A percentile compares a stretch with the other conserved stretches of the same genome.
These are phyloP conservation scores for Tenthredo notha DNA, from an alignment of 2,888 invertebrate genomes.

Conservation along the genomic window DNA sequence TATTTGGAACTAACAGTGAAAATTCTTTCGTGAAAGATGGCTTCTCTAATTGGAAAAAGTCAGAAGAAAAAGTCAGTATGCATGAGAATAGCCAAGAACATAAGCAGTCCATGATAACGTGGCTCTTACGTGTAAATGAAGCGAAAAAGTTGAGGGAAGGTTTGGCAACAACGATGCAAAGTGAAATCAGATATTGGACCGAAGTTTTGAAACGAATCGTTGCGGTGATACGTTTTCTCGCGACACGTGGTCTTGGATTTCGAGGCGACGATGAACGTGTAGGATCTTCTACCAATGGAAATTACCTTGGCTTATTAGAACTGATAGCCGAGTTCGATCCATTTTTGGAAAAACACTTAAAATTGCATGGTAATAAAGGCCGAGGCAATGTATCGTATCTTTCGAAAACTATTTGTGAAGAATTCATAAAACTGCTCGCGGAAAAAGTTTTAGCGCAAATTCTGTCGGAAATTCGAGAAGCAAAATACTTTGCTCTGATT, in stretches of 20 bases:
- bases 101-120: not conserved
- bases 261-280: conserved; percentile 59
- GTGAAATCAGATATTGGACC: conserved; percentile 58
- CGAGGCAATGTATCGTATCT: conserved; percentile 57
- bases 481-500: conserved; percentile 20
- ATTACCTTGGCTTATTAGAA: conserved; percentile 61
- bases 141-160: not conserved
- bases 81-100: conserved; percentile 50
- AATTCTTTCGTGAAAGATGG: conserved; percentile 48
- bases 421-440: conserved; percentile 59
- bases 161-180: not conserved
- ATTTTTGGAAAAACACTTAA: conserved; percentile 43
- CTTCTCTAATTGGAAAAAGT: conserved; percentile 54
- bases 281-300: conserved; percentile 60
- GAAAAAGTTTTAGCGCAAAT: conserved; percentile 55
- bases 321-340: conserved; percentile 62
- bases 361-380: conserved; percentile 41
- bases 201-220: conserved; percentile 60
- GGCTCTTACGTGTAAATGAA: not conserved
- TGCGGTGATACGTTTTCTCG: conserved; percentile 60
- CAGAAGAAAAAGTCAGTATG: not conserved
- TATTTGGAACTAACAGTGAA: conserved; percentile 37
- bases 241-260: conserved; percentile 61
- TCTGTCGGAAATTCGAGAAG: conserved; percentile 52
- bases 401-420: conserved; percentile 60